A percentile compares a stretch with the other conserved stretches of the same genome.
Conservation (phyloP, 1,140 invertebrate species). For the Papilio glaucus region DNA sequence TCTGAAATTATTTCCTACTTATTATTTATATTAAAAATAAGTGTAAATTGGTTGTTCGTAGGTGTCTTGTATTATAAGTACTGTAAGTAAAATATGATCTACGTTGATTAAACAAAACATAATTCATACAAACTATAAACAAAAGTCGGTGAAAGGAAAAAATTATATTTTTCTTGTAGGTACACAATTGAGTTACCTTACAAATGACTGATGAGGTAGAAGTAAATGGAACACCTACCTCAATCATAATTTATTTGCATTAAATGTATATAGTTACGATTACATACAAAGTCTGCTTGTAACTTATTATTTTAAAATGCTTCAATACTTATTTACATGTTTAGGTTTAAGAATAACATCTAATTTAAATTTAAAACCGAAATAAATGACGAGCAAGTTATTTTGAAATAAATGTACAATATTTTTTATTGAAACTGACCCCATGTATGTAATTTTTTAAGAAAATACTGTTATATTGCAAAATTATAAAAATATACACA, state of each 20-base stretch:
- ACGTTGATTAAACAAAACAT: not conserved
- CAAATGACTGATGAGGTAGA: slow-evolving; percentile 32
- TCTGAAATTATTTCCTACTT: slow-evolving; percentile 26
- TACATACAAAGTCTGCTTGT: not conserved
- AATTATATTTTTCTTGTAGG: not conserved
- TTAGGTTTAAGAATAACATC: not conserved
- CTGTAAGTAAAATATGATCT: not conserved
- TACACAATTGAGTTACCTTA: not conserved
- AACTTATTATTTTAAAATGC: not conserved
- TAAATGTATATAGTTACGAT: slow-evolving; percentile 26
- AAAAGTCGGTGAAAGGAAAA: not conserved
- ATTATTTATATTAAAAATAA: slow-evolving; percentile 13
- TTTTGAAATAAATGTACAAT: too few species aligned
- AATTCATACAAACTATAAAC: not conserved
- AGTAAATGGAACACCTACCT: slow-evolving; percentile 32
- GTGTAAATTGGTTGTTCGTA: slow-evolving; percentile 27
- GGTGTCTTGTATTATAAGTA: not conserved
- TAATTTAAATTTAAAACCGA: not conserved
- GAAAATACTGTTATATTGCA: too few species aligned
- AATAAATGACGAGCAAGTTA: too few species aligned
- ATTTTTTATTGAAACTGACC: too few species aligned
- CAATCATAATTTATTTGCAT: slow-evolving; percentile 30
- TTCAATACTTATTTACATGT: not conserved
- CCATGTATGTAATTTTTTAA: too few species aligned
- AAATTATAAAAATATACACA: too few species aligned